Evolutionary conservation across 2,888 invertebrate genomes (phyloP).

Genomic region (Eurytoma californica): DNA sequence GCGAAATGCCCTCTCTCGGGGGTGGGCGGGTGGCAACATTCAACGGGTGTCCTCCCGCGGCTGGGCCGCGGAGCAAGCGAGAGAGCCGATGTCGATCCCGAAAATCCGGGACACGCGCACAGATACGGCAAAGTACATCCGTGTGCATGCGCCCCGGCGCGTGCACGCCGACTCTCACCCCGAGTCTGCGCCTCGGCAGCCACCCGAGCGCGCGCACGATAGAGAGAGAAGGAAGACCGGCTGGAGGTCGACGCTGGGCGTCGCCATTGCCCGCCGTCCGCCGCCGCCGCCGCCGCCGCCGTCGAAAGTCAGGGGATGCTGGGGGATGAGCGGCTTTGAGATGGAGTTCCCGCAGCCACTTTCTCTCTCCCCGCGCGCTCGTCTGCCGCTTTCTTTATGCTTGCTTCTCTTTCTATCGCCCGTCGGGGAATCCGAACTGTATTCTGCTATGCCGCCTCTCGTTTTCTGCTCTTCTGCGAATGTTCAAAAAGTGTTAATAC

Average conservation of each 20-base stretch:
- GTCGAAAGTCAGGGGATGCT: conserved; percentile 36
- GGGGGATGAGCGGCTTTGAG: conserved; percentile 22
- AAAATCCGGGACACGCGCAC: conserved; percentile 51
- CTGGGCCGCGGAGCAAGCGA: conserved; percentile 18
- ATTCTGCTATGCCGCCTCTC: background rate
- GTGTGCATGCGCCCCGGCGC: conserved; percentile 37
- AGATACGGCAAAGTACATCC: background rate
- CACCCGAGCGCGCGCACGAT: background rate
- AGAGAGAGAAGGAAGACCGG: conserved; percentile 59
- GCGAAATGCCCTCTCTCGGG: conserved; percentile 31
- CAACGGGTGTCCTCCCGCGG: conserved; percentile 54
- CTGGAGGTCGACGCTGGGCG: conserved; percentile 68
- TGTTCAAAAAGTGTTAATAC: background rate
- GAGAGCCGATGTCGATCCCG: conserved; percentile 27
- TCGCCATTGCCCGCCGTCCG: conserved; percentile 64
- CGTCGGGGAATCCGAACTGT: background rate
- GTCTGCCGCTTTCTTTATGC: background rate
- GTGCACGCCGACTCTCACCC: conserved; percentile 49
- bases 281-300: conserved; percentile 15
- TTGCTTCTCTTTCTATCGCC: background rate
- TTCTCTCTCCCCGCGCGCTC: conserved; percentile 2
- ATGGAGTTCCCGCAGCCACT: background rate
- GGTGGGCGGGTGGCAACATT: conserved; percentile 57
- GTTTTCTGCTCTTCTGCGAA: background rate
- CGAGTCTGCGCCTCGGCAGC: conserved; percentile 65